Conservation (phyloP, 2,113 vertebrate species). For the Sorex fumeus region DNA sequence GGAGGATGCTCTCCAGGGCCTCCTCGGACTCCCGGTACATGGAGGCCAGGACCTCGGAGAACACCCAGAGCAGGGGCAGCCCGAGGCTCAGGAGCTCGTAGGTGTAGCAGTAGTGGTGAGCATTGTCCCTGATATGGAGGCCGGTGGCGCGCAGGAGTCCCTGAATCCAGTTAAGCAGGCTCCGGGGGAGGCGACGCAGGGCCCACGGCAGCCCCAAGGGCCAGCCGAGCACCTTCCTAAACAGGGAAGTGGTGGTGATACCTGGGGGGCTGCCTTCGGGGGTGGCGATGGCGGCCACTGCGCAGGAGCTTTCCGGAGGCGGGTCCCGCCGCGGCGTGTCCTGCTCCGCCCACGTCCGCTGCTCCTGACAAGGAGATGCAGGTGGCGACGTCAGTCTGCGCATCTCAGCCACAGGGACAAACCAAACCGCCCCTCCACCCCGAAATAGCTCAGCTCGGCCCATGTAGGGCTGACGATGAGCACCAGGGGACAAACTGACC, state of each 20-base stretch:
- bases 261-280: conserved; percentile 93
- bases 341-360: conserved; percentile 84
- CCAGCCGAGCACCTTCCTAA: conserved; percentile 92
- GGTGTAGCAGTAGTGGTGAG: conserved; percentile 93
- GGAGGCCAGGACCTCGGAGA: conserved; percentile 93
- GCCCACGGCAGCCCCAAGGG: conserved; percentile 92
- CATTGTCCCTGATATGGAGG: conserved; percentile 95
- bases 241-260: conserved; percentile 94
- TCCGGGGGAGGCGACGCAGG: conserved; percentile 91
- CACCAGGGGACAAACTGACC: not conserved
- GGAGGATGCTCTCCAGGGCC: conserved; percentile 88
- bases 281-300: conserved; percentile 80
- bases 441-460: not conserved
- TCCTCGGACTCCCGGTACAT: conserved; percentile 93
- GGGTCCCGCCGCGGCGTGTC: conserved; percentile 82
- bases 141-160: conserved; percentile 87
- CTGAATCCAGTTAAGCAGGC: conserved; percentile 90
- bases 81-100: conserved; percentile 97
- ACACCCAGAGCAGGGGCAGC: conserved; percentile 93
- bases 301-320: conserved; percentile 82
- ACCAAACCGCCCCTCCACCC: not conserved
- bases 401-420: no score
- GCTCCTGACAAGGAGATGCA: conserved; percentile 82
- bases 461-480: no score
- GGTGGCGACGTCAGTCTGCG: not conserved